Percentiles rank a stretch among this genome's conserved stretches.
These are phyloP conservation scores for Portunus trituberculatus DNA, from an alignment of 1,140 invertebrate species.

Conservation along the genomic window DNA sequence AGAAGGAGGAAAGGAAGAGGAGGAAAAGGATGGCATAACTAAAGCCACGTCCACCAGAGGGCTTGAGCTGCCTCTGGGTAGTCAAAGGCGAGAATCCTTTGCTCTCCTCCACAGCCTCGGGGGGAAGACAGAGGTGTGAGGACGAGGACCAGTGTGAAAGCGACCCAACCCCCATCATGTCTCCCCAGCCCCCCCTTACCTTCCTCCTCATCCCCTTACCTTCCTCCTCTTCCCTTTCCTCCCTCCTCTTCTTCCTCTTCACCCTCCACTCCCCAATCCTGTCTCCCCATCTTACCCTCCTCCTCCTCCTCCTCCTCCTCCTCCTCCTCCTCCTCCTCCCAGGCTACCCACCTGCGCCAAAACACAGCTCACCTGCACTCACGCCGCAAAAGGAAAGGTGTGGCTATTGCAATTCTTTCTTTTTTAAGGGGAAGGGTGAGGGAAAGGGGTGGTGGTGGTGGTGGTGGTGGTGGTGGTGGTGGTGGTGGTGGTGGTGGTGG, in stretches of 20 bases:
- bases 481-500: too few relatives aligned
- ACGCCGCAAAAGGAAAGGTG: not conserved
- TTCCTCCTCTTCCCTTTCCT: not conserved
- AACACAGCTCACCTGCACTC: not conserved
- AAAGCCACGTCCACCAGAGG: not conserved
- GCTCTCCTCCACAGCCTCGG: not conserved
- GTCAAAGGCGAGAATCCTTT: not conserved
- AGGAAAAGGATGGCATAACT: not conserved
- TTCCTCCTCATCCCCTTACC: conserved; percentile 3
- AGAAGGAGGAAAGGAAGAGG: not conserved
- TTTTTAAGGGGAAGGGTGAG: not conserved
- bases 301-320: not conserved
- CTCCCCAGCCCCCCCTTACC: not conserved
- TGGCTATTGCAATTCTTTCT: conserved; percentile 13
- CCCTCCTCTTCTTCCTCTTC: not conserved
- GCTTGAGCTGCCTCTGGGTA: not conserved
- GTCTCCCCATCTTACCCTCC: too few relatives aligned
- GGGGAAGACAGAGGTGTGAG: conserved; percentile 17
- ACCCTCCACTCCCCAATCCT: too few relatives aligned
- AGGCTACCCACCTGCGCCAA: not conserved
- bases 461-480: too few relatives aligned
- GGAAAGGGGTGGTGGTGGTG: not conserved
- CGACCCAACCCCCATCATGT: not conserved
- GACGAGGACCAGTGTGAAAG: not conserved
- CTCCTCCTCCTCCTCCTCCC: too few relatives aligned